phyloP scores from a whole-genome alignment of 2,113 vertebrate genomes.

The Podarcis muralis region DNA sequence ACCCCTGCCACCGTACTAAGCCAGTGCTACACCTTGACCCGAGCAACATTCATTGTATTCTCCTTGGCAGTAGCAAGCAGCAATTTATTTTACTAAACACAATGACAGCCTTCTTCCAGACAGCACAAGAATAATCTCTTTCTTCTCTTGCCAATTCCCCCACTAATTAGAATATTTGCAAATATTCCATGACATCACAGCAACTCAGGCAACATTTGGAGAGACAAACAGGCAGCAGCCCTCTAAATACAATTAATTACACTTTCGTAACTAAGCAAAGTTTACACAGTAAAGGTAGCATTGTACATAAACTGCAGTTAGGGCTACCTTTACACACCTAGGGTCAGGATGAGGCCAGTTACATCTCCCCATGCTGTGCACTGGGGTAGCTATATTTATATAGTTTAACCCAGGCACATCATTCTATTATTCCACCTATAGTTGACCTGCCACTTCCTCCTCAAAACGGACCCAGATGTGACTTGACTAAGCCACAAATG shows the following conservation, averaged over 20 bases:
- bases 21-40: not conserved
- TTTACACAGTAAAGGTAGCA: not conserved
- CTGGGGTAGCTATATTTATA: not conserved
- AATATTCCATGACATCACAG: slow-evolving; percentile 5
- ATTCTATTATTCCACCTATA: not conserved
- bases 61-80: not conserved
- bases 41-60: not conserved
- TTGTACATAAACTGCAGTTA: not conserved
- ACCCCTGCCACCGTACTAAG: not conserved
- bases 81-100: not conserved
- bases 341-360: not conserved
- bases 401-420: not conserved
- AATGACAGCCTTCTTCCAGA: too few species aligned
- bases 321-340: not conserved
- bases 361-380: not conserved
- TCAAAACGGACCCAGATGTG: not conserved
- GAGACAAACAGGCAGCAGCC: not conserved
- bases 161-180: not conserved
- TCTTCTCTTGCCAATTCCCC: not conserved
- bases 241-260: not conserved
- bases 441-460: not conserved
- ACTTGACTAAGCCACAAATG: not conserved
- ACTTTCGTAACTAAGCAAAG: not conserved
- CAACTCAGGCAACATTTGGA: not conserved
- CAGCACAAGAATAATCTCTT: not conserved